A percentile compares a stretch with the other conserved stretches of the same genome.
These are phyloP conservation scores for Ceyx erithaca DNA, from an alignment of 2,797 vertebrate genomes.

Conservation along the genomic window DNA sequence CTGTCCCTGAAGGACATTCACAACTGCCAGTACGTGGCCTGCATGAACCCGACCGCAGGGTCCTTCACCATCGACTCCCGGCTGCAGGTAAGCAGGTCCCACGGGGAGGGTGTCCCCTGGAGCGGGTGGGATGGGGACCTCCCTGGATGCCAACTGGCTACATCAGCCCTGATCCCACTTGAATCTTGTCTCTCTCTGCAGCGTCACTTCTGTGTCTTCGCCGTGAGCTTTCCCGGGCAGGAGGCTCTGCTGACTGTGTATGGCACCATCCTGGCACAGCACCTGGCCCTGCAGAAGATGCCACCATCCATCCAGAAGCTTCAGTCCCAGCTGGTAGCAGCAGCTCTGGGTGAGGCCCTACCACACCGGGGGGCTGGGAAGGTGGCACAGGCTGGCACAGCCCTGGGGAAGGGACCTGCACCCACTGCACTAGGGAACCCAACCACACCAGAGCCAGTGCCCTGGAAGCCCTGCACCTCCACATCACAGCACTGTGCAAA, in stretches of 20 bases:
- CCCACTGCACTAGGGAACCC: not conserved
- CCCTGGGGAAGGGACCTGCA: rapidly evolving
- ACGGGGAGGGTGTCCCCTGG: rapidly evolving
- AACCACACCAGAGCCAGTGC: not conserved
- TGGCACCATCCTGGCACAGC: constrained; percentile 77
- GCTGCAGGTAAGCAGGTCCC: constrained; percentile 74
- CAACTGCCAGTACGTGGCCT: constrained; percentile 85
- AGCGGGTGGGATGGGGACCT: not conserved
- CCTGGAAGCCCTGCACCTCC: rapidly evolving
- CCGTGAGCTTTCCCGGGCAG: constrained; percentile 79
- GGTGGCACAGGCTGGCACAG: rapidly evolving
- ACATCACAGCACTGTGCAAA: rapidly evolving
- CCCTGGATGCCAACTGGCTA: rapidly evolving
- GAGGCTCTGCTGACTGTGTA: constrained; percentile 81
- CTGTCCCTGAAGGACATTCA: constrained; percentile 83
- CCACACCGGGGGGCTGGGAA: rapidly evolving
- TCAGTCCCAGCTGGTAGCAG: constrained; percentile 69
- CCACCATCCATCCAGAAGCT: constrained; percentile 35
- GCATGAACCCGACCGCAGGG: constrained; percentile 84
- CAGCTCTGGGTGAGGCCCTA: constrained; percentile 75
- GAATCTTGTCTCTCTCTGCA: not conserved
- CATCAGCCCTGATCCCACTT: rapidly evolving
- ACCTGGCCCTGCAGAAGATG: constrained; percentile 56
- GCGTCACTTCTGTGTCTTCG: constrained; percentile 81
- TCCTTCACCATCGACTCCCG: constrained; percentile 84